Base-by-base conservation (phyloP, 2,888 invertebrate genomes). In the Agrenia bidenticulata region DNA sequence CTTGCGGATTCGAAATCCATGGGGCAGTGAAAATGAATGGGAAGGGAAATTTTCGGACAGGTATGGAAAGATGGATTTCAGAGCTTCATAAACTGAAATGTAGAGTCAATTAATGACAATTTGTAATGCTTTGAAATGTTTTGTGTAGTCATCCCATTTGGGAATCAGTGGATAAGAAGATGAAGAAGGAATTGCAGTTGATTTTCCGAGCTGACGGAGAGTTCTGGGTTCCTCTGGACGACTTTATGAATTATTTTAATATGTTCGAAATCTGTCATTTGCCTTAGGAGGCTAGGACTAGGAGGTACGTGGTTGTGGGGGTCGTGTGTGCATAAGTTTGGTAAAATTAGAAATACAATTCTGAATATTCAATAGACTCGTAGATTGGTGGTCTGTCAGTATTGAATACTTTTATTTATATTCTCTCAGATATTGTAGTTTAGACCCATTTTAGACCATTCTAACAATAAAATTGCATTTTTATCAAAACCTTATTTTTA, bases 1-100 rank as follows among this genome's bases (percentile, higher is more conserved):
- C 57, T 39, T 57, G 2, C 57, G 57, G 41, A 57, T 57, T 23
- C 57, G 57, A 13, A 57, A 57, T 21, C 57, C 57, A 2, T 57
- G 57, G 57, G 57, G 57, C 9, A 41, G 21, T 21, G 57, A 39
- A 23, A 9, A 24, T 2, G 57, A 57, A 41, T 57, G 57, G 57
- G 21, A 2, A 13, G 57, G 57, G 17, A 24, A 37, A 2, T 57
- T 57, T 21, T 39, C 41, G 27, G 57, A 57, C n/a, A 21, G 42
- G 57, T 57, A 21, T 4, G 39, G 2, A 57, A 24, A 7, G 23
- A 53, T 39, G 7, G 39, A 45, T 45, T 45, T 45, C 45, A 15
- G 39, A 7, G 15, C 15, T 45, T 45, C 32, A 11, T 19, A 15
- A n/a, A 5, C 15, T 15, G 45, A 45, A 15, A 11, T 11, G 5